Conservation (phyloP, 2,888 invertebrate species). For the Epirrita christyi region DNA sequence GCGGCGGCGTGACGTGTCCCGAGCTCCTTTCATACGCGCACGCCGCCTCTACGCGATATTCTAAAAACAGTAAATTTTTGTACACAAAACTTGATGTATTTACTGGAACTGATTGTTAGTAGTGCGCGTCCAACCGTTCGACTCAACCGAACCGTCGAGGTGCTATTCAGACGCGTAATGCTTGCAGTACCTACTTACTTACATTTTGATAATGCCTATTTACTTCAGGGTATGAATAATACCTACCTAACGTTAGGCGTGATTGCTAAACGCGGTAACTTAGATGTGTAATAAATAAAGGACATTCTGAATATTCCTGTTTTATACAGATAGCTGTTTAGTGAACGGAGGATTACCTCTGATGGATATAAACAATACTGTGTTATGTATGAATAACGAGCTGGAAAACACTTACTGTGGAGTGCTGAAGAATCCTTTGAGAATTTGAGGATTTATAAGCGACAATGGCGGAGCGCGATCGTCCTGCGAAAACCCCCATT, state of each 20-base stretch:
- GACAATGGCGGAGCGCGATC: constrained; percentile 85
- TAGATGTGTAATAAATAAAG: constrained; percentile 33
- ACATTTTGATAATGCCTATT: constrained; percentile 62
- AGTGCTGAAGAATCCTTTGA: constrained; percentile 43
- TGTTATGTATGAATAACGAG: constrained; percentile 55
- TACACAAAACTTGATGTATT: constrained; percentile 60
- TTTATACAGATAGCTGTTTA: constrained; percentile 19
- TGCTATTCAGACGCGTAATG: constrained; percentile 47
- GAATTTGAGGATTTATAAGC: constrained; percentile 64
- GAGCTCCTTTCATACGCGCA: constrained; percentile 63
- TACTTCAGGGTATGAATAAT: constrained; percentile 53
- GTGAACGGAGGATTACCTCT: constrained; percentile 37
- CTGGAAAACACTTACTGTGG: constrained; percentile 39
- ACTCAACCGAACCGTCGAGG: constrained; percentile 40
- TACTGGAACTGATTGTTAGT: constrained; percentile 50
- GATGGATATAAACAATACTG: constrained; percentile 56
- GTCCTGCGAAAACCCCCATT: constrained; percentile 88
- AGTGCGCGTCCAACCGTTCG: constrained; percentile 40
- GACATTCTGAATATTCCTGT: constrained; percentile 25
- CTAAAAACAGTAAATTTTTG: constrained; percentile 69
- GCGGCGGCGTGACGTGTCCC: constrained; percentile 71
- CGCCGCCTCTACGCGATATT: constrained; percentile 81
- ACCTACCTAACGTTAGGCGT: constrained; percentile 41
- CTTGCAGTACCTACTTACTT: constrained; percentile 41
- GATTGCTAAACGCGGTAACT: constrained; percentile 39